Base-by-base conservation (phyloP, 2,888 invertebrate genomes). In the Nemapogon koenigi region DNA sequence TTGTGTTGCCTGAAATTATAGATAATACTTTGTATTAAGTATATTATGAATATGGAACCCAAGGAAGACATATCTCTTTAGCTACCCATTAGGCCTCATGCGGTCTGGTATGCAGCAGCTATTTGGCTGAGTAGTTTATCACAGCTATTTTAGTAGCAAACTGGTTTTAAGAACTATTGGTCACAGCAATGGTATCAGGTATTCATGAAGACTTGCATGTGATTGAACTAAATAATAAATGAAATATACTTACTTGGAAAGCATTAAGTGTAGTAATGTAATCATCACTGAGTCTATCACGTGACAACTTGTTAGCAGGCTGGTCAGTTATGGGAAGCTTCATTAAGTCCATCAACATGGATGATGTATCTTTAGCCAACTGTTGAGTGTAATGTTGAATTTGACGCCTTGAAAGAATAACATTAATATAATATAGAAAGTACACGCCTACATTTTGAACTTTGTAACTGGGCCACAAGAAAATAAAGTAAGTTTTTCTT, bases 321-420 rank as follows among this genome's bases (percentile, higher is more conserved):
- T 91, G 86, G 26, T 81, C 82, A 0, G 81, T 75, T 2, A 81
- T 60, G 1, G 85, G 80, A 45, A 88, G 72, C 50, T 84, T 85
- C 69, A 83, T 82, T 52, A 97, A 80, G 47, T 93, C 90, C 73
- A 92, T 92, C 46, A 97, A 80, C 65, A 91, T 86, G 25, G 86
- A 84, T 53, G 88, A 94, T 1, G 97, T 97, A 59, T 97, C 97
- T 60, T 95, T 94, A 1, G 92, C 94, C 55, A 97, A 69, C 58
- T 94, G 93, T 61, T 96, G 93, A 0, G 97, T 97, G 62, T 96
- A 95, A 62, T 94, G 94, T 64, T 95, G 94, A 49, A 96, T 90
- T 68, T 96, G 91, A 62, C 95, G 93, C 41, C 95, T 95, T 59
- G 15, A 71, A 67, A 41, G 35, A 11, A 16, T 33, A 33, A 33